These are phyloP conservation scores for Rallus crepitans DNA, from an alignment of 2,797 vertebrate species.

Conservation along the genomic window DNA sequence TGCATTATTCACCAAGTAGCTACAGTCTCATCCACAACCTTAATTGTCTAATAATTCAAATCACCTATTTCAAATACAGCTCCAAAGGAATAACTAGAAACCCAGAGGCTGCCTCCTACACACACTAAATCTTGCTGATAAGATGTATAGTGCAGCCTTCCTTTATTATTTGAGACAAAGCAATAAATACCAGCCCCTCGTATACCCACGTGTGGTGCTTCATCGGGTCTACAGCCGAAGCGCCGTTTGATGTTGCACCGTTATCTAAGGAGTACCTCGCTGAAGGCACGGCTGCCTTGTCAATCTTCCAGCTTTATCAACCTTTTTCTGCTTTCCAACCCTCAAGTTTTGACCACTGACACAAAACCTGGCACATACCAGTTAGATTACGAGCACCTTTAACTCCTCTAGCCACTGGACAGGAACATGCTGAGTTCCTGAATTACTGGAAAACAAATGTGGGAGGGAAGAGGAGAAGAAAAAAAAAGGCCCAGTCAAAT, in stretches of 20 bases:
- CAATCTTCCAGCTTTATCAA: not conserved
- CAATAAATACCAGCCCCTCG: slow-evolving; percentile 22
- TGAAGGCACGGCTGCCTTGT: not conserved
- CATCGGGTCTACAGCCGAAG: not conserved
- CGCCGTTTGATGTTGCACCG: not conserved
- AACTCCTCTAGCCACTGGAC: not conserved
- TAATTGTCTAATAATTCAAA: slow-evolving; percentile 53
- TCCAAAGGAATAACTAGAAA: not conserved
- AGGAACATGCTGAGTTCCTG: not conserved
- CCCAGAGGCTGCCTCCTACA: not conserved
- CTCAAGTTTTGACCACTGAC: not conserved
- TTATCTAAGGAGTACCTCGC: not conserved
- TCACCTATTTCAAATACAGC: not conserved
- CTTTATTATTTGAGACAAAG: not conserved
- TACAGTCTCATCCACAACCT: slow-evolving; percentile 26
- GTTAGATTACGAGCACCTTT: not conserved
- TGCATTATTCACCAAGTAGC: slow-evolving; percentile 58
- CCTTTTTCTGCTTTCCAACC: not conserved
- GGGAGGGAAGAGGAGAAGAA: not conserved
- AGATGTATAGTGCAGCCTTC: not conserved
- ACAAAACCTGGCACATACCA: not conserved
- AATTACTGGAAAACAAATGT: not conserved
- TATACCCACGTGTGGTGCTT: not conserved
- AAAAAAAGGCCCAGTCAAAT: not conserved
- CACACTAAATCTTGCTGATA: not conserved